phyloP scores from a whole-genome alignment of 2,797 vertebrate genomes.

The Toxotes lorentzi region DNA sequence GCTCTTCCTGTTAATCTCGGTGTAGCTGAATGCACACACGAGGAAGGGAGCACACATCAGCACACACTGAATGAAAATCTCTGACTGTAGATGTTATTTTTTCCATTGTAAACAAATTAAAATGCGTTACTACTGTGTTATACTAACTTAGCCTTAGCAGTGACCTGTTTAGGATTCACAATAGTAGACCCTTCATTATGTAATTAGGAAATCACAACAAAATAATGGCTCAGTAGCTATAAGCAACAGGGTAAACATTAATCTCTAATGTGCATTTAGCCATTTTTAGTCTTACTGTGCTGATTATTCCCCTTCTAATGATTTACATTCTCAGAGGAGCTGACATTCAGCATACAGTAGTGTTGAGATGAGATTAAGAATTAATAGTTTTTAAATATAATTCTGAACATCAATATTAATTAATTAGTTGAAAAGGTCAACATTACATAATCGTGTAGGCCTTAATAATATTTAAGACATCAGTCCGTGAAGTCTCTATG shows the following conservation, averaged over 20 bases:
- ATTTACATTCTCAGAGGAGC: not conserved
- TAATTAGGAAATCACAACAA: slow-evolving; percentile 34
- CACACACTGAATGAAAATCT: slow-evolving; percentile 17
- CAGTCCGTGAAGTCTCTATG: not conserved
- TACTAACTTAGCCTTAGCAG: slow-evolving; percentile 10
- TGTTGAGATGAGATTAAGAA: not conserved
- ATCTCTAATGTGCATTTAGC: slow-evolving; percentile 2
- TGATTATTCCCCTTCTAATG: not conserved
- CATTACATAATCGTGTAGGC: not conserved
- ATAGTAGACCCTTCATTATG: not conserved
- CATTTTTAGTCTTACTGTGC: not conserved
- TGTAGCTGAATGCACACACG: slow-evolving; percentile 33
- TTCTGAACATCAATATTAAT: not conserved
- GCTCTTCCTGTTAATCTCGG: slow-evolving; percentile 52
- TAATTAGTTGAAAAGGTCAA: not conserved
- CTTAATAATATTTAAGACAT: not conserved
- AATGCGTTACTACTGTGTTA: slow-evolving; percentile 34
- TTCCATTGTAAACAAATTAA: slow-evolving; percentile 43
- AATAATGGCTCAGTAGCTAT: slow-evolving; percentile 12
- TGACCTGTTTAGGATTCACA: slow-evolving; percentile 39
- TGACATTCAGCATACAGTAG: not conserved
- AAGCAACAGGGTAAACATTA: not conserved
- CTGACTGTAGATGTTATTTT: slow-evolving; percentile 16
- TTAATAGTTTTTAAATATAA: not conserved
- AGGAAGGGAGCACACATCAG: slow-evolving; percentile 32